Base-by-base conservation (phyloP, 1,140 invertebrate species). In the Archivesica marissinica region DNA sequence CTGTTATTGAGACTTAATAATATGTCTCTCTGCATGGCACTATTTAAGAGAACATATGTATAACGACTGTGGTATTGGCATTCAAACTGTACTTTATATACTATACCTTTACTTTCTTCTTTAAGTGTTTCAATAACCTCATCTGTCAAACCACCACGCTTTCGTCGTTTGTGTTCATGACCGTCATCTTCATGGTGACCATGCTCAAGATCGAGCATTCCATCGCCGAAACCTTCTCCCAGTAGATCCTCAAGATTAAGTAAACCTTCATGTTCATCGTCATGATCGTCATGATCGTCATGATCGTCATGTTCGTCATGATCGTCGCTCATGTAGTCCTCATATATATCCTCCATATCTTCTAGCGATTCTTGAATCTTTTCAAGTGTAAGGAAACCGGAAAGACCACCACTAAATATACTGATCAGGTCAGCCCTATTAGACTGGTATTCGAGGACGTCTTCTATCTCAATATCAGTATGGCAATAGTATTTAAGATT, bases 281-380 rank as follows among this genome's bases (percentile, higher is more conserved):
- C 39, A 44, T 68, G 64, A 2, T 47, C 68, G 38, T 68, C 7
- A 41, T n/a, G 7, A 28, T 68, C 68, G 50, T 72, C 41, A 20
- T 20, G 28, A 13, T 72, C 68, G 13, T 72, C 68, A 30, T 72
- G 44, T 9, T 66, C 56, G 20, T 64, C 38, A 13, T 33, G 2
- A 1, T n/a, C 20, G n/a, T 79, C 25, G 15, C 68, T 61, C 23
- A 28, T 30, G 33, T 59, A 25, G 28, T 79, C 77, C 2, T 79
- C 77, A 66, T 79, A 79, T n/a, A 66, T 23, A 13, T 68, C 61
- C 38, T 61, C 38, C 41, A 79, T 28, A 0, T 66, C 41, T 44
- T 79, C 77, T 33, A 79, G 47, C 2, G 61, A 59, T 47, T 79
- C 77, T 50, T 79, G 77, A 23, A 79, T 66, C 25, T 33, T 64